Conservation (phyloP, 2,888 invertebrate genomes). For the Tachina lurida region DNA sequence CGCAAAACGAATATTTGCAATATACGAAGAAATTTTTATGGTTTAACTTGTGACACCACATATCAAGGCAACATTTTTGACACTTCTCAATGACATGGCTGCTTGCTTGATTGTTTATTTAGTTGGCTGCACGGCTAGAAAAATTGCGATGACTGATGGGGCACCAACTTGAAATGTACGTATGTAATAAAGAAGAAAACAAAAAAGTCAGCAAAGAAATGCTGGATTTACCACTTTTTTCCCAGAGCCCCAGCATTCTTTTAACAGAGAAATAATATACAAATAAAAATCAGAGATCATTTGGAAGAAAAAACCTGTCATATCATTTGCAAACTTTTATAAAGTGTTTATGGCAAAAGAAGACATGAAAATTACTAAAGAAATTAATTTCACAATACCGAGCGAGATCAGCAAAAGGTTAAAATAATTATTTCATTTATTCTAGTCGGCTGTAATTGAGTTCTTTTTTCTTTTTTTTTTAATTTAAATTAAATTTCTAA, state of each 20-base stretch:
- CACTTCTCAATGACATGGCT: conserved; percentile 65
- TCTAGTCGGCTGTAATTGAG: conserved; percentile 1
- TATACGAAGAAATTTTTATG: conserved; percentile 58
- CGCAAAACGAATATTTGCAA: conserved; percentile 55
- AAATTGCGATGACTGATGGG: conserved; percentile 61
- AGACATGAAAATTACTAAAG: conserved; percentile 14
- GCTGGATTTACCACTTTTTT: conserved; percentile 64
- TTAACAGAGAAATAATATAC: not conserved
- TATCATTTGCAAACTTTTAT: conserved; percentile 37
- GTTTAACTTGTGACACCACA: conserved; percentile 71
- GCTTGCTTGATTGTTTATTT: conserved; percentile 25
- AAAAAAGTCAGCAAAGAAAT: conserved; percentile 47
- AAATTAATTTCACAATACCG: conserved; percentile 23
- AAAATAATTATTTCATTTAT: conserved; percentile 59
- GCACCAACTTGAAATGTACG: conserved; percentile 18
- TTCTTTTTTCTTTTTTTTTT: conserved; percentile 9
- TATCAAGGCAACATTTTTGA: conserved; percentile 71
- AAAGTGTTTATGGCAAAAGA: conserved; percentile 57
- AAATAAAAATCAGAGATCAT: not conserved
- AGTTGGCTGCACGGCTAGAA: conserved; percentile 7
- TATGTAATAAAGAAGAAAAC: conserved; percentile 11
- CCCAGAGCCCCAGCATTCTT: conserved; percentile 45
- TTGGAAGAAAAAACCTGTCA: conserved; percentile 53
- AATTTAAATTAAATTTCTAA: conserved; percentile 68
- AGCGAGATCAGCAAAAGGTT: conserved; percentile 41